Conservation (phyloP, 2,113 vertebrate genomes). For the Pavo muticus region DNA sequence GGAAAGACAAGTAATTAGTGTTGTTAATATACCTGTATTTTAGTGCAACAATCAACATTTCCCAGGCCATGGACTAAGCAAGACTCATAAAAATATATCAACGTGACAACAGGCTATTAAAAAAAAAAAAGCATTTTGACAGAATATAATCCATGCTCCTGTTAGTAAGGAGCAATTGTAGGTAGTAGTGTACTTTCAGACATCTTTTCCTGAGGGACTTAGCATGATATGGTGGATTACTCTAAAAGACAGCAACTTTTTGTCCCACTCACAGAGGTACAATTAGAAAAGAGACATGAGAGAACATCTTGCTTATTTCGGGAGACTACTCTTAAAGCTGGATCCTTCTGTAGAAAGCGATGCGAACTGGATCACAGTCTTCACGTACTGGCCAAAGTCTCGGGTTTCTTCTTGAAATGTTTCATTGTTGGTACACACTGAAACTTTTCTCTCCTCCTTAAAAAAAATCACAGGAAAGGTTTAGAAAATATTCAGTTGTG, state of each 20-base stretch:
- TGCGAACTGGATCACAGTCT: neutral
- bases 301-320: neutral
- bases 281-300: neutral
- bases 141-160: neutral
- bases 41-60: conserved; percentile 3
- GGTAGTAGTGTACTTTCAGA: neutral
- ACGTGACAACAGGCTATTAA: neutral
- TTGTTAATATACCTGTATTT: neutral
- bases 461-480: neutral
- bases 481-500: neutral
- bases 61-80: neutral
- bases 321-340: neutral
- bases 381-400: neutral
- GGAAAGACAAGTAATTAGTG: neutral
- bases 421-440: neutral
- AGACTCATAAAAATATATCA: neutral
- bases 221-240: neutral
- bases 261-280: fast-evolving
- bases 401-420: neutral
- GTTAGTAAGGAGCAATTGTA: neutral
- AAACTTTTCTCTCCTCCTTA: neutral
- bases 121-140: neutral
- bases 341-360: neutral
- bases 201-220: neutral
- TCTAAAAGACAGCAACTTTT: neutral